phyloP scores from a whole-genome alignment of 2,797 vertebrate genomes.

The Phoeniculus purpureus region DNA sequence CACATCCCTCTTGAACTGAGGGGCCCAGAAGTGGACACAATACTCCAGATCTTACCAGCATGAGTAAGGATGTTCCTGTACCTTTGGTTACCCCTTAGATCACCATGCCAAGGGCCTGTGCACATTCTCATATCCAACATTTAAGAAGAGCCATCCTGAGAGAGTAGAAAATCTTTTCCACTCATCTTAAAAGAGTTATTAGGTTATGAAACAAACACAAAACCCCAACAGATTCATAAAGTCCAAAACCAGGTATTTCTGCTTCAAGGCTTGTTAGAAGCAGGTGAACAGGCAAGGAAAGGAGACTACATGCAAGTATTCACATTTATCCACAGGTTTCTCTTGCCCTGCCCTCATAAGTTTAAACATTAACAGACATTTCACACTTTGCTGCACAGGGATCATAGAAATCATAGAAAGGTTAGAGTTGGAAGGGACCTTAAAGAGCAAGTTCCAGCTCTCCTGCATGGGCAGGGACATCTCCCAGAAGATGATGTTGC shows the following conservation, averaged over 20 bases:
- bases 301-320: not conserved
- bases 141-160: not conserved
- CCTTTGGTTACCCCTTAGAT: not conserved
- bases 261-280: not conserved
- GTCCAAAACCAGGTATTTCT: not conserved
- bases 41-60: not conserved
- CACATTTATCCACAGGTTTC: not conserved
- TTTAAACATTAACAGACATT: not conserved
- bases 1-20: no score
- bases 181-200: not conserved
- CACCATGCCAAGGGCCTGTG: not conserved
- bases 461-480: no score
- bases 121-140: not conserved
- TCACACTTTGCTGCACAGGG: not conserved
- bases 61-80: not conserved
- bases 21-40: no score
- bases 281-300: not conserved
- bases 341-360: not conserved
- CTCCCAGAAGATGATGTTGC: no score
- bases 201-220: not conserved
- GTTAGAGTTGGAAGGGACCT: no score
- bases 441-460: no score
- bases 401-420: not conserved
- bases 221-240: not conserved
- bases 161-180: not conserved